These are phyloP conservation scores for Danio rerio DNA, from an alignment of 2,113 vertebrate genomes.

Conservation along the genomic window GRCz12tu NC_133182.1:20153001-20153500, in stretches of 20 bases:
- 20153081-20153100: not conserved
- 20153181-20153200: too few relatives aligned
- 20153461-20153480: not conserved
- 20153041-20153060: too few relatives aligned
- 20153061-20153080: not conserved
- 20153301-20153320: constrained; percentile 24
- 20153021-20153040: too few relatives aligned
- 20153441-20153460: not conserved
- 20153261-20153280: not conserved
- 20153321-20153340: constrained; percentile 39
- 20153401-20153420: not conserved
- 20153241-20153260: not conserved
- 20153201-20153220: too few relatives aligned
- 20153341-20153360: constrained; percentile 24
- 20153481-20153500: not conserved
- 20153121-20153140: not conserved
- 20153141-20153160: too few relatives aligned
- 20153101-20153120: not conserved
- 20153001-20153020: not conserved
- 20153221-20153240: constrained; percentile 5
- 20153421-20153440: constrained; percentile 1
- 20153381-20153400: not conserved
- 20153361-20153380: constrained; percentile 32
- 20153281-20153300: constrained; percentile 14
- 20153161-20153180: too few relatives aligned